Base-by-base conservation (phyloP, 2,888 invertebrate species). In the Cepaea hortensis region DNA sequence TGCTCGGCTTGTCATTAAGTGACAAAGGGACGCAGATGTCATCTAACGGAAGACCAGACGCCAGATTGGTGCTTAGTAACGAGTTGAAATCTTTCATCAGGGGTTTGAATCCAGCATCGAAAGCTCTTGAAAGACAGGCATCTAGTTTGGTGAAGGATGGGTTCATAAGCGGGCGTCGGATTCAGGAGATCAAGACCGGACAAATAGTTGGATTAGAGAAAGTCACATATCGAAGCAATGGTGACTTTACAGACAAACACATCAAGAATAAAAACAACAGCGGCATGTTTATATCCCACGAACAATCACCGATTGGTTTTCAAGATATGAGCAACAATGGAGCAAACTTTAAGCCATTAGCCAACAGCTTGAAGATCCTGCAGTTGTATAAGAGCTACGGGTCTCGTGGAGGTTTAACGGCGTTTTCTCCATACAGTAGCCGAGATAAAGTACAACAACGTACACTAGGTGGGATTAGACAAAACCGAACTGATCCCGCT, bases 131-230 rank as follows among this genome's bases (percentile, higher is more conserved):
- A n/a, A 55, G 72, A 18, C 55, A 20, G 55, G 23, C 79, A 55
- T 65, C 65, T 48, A 68, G 70, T 35, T 46, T 76, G 50, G 35
- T 85, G 9, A 70, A 85, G 61, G 70, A 68, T 35, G 85, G 85
- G 48, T 68, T 85, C 9, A 85, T 81, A 75, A 75, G 85, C 48
- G 75, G 85, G 62, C 85, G 85, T 50, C 73, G 85, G 4, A 85
- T 85, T 46, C 85, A 85, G 23, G 85, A 81, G 75, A 73, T 81
- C 65, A 85, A 85, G 75, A 62, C 50, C 20, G 72, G 61, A 48
- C 80, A 85, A 35, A 75, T 61, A 11, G 75, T 13, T 23, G 85
- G 81, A 61, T 75, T 81, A 75, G 85, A 85, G 46, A 70, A 35
- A n/a, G 3, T 55, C 3, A 72, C 80, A 35, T 72, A 50, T 13